phyloP scores from a whole-genome alignment of 1,140 invertebrate species.

The Musca domestica region DNA sequence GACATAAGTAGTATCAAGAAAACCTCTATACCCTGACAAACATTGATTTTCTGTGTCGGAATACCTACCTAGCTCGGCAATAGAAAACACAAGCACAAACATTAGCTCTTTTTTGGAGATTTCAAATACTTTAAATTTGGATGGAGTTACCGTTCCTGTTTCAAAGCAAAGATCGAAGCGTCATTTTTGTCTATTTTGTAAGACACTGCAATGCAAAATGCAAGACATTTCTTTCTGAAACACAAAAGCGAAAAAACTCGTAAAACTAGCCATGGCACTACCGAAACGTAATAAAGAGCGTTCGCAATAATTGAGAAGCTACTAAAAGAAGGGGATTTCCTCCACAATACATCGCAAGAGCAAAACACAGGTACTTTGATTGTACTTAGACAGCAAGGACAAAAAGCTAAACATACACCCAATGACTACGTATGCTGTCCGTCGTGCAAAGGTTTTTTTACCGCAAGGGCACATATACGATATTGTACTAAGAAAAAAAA shows the following conservation, averaged over 20 bases:
- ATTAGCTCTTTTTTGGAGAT: no score
- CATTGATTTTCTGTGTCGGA: no score
- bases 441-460: neutral
- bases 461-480: neutral
- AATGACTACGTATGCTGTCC: neutral
- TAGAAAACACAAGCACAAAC: no score
- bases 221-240: neutral
- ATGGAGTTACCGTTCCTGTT: neutral
- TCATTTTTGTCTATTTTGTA: conserved; percentile 7
- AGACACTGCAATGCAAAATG: neutral
- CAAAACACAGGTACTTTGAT: neutral
- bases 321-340: conserved; percentile 8
- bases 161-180: neutral
- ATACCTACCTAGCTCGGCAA: no score
- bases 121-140: neutral
- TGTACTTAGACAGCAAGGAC: neutral
- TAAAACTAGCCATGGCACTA: neutral
- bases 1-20: no score
- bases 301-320: neutral
- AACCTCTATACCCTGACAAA: no score
- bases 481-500: neutral
- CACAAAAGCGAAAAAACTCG: neutral
- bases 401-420: neutral
- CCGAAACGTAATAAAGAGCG: neutral
- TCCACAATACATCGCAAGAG: neutral